phyloP scores from a whole-genome alignment of 2,888 invertebrate genomes.

The Myopa tessellatipennis region DNA sequence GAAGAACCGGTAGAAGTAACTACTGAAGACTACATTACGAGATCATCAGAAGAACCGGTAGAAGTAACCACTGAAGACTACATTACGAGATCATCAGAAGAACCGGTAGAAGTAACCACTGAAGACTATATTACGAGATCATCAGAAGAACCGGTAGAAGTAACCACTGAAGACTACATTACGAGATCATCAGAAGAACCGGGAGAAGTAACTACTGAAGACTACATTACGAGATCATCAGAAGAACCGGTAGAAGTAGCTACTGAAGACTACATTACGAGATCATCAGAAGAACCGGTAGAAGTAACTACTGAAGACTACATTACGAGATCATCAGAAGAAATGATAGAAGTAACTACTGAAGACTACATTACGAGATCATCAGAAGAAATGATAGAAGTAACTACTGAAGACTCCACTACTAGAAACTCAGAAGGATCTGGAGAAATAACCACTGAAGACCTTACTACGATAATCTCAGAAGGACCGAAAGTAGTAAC shows the following conservation, averaged over 20 bases:
- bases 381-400: neutral
- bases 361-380: neutral
- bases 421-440: neutral
- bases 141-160: neutral
- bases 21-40: neutral
- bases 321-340: neutral
- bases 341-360: neutral
- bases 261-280: neutral
- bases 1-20: neutral
- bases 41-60: neutral
- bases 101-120: neutral
- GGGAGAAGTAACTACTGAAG: neutral
- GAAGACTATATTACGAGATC: neutral
- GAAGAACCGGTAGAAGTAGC: neutral
- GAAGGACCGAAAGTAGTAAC: neutral
- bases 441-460: neutral
- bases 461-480: neutral
- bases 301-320: neutral
- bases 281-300: neutral
- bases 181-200: neutral
- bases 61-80: too few relatives aligned
- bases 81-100: neutral
- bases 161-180: neutral
- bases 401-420: neutral
- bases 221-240: neutral